These are phyloP conservation scores for Corythoichthys intestinalis DNA, from an alignment of 2,113 vertebrate genomes.

Conservation along the genomic window DNA sequence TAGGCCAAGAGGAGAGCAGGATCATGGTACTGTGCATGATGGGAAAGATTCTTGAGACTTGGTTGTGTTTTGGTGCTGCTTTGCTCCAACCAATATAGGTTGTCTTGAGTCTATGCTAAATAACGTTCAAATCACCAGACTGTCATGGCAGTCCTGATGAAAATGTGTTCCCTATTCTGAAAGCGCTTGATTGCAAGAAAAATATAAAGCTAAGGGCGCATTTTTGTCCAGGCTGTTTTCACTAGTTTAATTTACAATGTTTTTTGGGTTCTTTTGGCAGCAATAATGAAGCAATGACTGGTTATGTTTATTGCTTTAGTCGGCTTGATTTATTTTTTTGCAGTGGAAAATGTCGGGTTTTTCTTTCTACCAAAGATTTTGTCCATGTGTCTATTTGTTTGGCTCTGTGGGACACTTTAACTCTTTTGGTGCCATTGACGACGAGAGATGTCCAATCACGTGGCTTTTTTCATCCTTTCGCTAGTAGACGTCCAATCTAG, in stretches of 20 bases:
- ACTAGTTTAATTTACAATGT: not conserved
- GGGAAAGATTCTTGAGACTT: not conserved
- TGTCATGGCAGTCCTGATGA: not conserved
- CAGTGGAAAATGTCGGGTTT: not conserved
- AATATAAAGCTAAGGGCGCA: not conserved
- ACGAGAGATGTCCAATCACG: no score
- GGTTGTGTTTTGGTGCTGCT: not conserved
- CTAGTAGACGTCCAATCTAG: no score
- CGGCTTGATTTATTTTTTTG: not conserved
- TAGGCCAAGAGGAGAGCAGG: no score
- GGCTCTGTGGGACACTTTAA: conserved; percentile 13
- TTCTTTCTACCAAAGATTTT: conserved; percentile 1
- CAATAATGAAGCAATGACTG: not conserved
- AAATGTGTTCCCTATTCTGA: not conserved
- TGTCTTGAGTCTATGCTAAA: not conserved
- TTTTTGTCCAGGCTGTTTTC: not conserved
- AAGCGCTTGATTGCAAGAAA: no score
- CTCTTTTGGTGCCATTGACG: not conserved
- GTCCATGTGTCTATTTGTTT: conserved; percentile 7
- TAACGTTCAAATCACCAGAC: not conserved
- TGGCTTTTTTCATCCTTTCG: not conserved
- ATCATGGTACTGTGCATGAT: no score
- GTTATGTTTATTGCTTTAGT: not conserved
- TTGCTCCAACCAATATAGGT: not conserved
- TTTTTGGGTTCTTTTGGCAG: not conserved